These are phyloP conservation scores for Empidonax traillii DNA, from an alignment of 2,113 vertebrate genomes.

Conservation along the genomic window DNA sequence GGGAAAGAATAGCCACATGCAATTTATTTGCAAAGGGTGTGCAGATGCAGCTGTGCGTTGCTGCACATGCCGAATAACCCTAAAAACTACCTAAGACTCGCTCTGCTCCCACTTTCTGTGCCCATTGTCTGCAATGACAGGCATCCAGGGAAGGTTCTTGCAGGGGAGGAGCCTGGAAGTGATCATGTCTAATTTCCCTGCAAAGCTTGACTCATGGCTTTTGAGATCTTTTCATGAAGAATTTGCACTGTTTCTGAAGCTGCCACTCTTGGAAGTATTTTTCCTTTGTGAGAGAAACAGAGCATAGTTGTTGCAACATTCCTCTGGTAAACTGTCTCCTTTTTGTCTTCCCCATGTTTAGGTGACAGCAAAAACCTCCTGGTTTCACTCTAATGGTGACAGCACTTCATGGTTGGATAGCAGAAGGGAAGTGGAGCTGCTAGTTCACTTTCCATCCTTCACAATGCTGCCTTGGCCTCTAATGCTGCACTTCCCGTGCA, in stretches of 20 bases:
- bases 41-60: not conserved
- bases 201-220: not conserved
- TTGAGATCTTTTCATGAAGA: not conserved
- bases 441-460: not conserved
- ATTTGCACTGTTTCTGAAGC: not conserved
- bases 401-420: not conserved
- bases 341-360: not conserved
- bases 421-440: not conserved
- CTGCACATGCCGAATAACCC: not conserved
- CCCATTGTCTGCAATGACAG: not conserved
- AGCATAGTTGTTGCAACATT: not conserved
- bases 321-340: not conserved
- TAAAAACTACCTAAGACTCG: not conserved
- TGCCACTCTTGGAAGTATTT: not conserved
- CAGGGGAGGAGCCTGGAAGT: not conserved
- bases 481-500: not conserved
- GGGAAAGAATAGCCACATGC: not conserved
- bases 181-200: not conserved
- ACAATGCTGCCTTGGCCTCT: not conserved
- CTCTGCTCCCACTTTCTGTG: not conserved
- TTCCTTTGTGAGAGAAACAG: not conserved
- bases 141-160: not conserved
- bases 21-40: not conserved
- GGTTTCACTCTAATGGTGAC: not conserved
- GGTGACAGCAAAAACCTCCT: not conserved